A percentile compares a stretch with the other conserved stretches of the same genome.
These are phyloP conservation scores for Chondrosia reniformis DNA, from an alignment of 37 sponge, comb jelly and placozoan species.

Conservation along the genomic window DNA sequence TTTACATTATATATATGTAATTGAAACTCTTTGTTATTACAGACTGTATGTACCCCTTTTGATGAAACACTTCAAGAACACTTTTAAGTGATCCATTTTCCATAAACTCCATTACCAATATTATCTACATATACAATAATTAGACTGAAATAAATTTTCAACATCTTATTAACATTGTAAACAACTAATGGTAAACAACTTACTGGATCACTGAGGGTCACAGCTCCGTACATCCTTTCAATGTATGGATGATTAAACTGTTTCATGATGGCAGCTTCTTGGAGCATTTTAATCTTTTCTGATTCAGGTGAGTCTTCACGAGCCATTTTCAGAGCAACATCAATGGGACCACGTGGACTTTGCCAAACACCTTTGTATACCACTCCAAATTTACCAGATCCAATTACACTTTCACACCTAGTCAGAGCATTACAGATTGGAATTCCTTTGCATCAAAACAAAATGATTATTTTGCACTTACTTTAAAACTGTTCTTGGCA, in stretches of 20 bases:
- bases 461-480: background rate
- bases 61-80: too few relatives aligned
- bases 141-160: background rate
- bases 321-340: background rate
- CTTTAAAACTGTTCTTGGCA: background rate
- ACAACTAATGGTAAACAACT: too few relatives aligned
- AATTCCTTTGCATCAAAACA: background rate
- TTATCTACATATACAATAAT: background rate
- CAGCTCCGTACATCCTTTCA: background rate
- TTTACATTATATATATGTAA: too few relatives aligned
- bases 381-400: conserved; percentile 9
- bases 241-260: background rate
- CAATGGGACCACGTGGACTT: background rate
- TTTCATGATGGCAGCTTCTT: conserved; percentile 15
- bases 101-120: background rate
- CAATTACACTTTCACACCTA: background rate
- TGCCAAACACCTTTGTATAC: background rate
- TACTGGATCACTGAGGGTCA: conserved; percentile 1
- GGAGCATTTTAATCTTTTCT: background rate
- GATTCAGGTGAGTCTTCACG: background rate
- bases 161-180: too few relatives aligned
- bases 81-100: background rate
- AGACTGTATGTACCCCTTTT: too few relatives aligned
- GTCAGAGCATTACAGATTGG: background rate
- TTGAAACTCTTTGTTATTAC: too few relatives aligned